Base-by-base conservation (phyloP, 2,888 invertebrate species). In the Eurytoma californica region DNA sequence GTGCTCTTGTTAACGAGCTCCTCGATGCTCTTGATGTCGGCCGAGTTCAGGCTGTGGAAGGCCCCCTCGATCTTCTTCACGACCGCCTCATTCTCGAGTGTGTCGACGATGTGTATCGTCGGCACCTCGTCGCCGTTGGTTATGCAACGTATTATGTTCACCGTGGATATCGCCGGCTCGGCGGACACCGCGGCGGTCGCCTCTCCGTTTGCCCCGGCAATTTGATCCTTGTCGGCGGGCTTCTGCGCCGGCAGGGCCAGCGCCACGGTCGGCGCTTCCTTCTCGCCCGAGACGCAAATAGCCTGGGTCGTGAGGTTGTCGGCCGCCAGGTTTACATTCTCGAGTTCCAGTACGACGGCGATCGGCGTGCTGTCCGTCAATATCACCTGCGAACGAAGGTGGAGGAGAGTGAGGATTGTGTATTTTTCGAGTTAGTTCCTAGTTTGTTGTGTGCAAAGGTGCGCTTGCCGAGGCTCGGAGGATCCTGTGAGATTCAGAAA, bases 41-140 rank as follows among this genome's bases (percentile, higher is more conserved):
- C 73, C 1, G 82, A 39, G 14, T 76, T 82, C 12, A 84, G 80
- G 20, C 67, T 80, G 30, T 80, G 82, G 18, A 85, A 80, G 2
- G 83, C 81, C 49, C 74, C 80, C 4, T 83, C 84, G 18, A 84
- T 72, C 72, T 84, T 85, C 57, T 84, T 83, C 0, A 84, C 84
- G 28, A 83, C 81, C 1, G 81, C 83, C 28, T 82, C 80, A 18
- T 85, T 86, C n/a, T 87, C 87, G 51, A 89, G 80, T 72, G 87
- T 88, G 60, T 90, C 89, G 28, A 89, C 88, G 57, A 90, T 88
- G 30, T 90, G 90, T 80, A 89, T 88, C 5, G 89, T 89, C 4
- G 89, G 89, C 60, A 89, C 87, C 47, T 88, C 86, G 60, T 86
- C 88, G 0, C 85, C 84, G 53, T 84, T 84, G 1, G 83, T 86